Conservation (phyloP, 30 jellyfish, hydroid and myxozoan genomes). For the Hydractinia echinata region DNA sequence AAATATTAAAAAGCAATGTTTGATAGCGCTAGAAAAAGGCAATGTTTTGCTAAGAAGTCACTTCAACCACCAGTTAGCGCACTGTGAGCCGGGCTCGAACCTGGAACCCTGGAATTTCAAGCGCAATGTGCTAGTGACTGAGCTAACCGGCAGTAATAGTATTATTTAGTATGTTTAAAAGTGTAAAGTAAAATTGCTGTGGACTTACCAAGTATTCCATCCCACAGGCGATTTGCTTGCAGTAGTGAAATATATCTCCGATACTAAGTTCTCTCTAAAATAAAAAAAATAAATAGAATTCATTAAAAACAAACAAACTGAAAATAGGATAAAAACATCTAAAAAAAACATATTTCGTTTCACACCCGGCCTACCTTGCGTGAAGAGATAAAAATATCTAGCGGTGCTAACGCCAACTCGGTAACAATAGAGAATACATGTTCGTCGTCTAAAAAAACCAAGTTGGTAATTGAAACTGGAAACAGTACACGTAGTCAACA, state of each 20-base stretch:
- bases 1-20: too few species aligned
- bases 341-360: not conserved
- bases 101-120: too few species aligned
- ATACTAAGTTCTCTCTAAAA: not conserved
- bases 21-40: too few species aligned
- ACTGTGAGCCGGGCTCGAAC: too few species aligned
- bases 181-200: not conserved
- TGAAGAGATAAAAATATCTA: not conserved
- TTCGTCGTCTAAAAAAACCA: not conserved
- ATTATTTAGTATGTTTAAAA: too few species aligned
- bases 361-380: not conserved
- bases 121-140: too few species aligned
- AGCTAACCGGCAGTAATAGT: too few species aligned
- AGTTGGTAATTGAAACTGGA: too few species aligned
- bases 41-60: too few species aligned
- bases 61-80: too few species aligned
- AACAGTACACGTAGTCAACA: too few species aligned
- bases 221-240: slow-evolving; percentile 30
- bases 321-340: not conserved
- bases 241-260: slow-evolving; percentile 13
- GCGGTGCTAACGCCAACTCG: slow-evolving; percentile 3
- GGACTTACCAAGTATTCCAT: slow-evolving; percentile 32
- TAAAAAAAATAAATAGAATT: not conserved
- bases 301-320: not conserved
- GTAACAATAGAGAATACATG: not conserved